These are phyloP conservation scores for Pseudomyrmex pallidus DNA, from an alignment of 1,140 invertebrate genomes.

Conservation along the genomic window DNA sequence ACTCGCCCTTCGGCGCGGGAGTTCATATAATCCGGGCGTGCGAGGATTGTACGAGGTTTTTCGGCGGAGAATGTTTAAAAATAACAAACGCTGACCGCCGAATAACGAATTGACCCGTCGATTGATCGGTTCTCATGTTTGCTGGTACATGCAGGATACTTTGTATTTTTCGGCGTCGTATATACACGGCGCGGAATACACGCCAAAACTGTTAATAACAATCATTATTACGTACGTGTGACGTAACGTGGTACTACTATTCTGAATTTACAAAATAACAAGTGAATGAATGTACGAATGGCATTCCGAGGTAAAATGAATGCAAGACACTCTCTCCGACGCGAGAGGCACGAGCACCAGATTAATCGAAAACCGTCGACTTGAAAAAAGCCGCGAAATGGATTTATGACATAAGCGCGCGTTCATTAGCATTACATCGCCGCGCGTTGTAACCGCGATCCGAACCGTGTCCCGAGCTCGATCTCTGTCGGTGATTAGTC, in stretches of 20 bases:
- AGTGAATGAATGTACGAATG: too few species aligned
- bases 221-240: not conserved
- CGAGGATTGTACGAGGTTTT: slow-evolving; percentile 18
- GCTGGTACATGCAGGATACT: not conserved
- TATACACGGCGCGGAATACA: too few species aligned
- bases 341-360: not conserved
- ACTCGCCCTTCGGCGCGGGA: not conserved
- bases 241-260: not conserved
- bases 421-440: slow-evolving; percentile 47
- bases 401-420: slow-evolving; percentile 53
- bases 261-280: not conserved
- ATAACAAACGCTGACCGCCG: slow-evolving; percentile 26
- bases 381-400: slow-evolving; percentile 13
- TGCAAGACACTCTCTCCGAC: not conserved
- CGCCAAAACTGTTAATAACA: not conserved
- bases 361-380: slow-evolving; percentile 35
- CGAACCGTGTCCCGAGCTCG: not conserved
- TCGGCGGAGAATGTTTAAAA: slow-evolving; percentile 11
- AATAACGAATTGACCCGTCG: not conserved
- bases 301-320: not conserved
- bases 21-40: not conserved
- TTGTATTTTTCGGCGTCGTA: not conserved
- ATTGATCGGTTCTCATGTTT: not conserved
- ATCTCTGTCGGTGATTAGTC: slow-evolving; percentile 59
- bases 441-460: not conserved